phyloP scores from a whole-genome alignment of 2,888 invertebrate species.

The Lasioglossum oenotherae region DNA sequence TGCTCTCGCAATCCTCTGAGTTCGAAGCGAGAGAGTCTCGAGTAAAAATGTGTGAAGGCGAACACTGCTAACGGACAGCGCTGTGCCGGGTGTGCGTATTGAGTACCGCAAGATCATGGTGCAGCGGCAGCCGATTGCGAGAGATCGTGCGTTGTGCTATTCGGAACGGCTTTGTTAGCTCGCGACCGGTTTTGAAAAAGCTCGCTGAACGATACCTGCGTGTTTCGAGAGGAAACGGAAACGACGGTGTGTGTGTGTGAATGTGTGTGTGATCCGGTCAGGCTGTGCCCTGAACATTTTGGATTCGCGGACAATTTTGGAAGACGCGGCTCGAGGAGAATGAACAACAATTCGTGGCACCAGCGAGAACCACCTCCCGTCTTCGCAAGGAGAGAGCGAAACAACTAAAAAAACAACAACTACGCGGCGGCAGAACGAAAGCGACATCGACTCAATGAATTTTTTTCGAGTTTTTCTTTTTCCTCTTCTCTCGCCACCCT shows the following conservation, averaged over 20 bases:
- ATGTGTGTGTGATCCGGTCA: not conserved
- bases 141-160: slow-evolving; percentile 46
- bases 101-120: slow-evolving; percentile 47
- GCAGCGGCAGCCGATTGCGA: slow-evolving; percentile 58
- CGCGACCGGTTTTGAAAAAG: slow-evolving; percentile 2
- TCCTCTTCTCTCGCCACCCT: not conserved
- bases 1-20: not conserved
- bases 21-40: not conserved
- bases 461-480: slow-evolving; percentile 6
- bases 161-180: slow-evolving; percentile 21
- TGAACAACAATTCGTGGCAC: slow-evolving; percentile 59
- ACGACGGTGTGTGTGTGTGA: not conserved
- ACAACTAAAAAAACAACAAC: not conserved
- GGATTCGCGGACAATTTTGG: slow-evolving; percentile 49
- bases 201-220: not conserved
- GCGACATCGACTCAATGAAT: slow-evolving; percentile 24
- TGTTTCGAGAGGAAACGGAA: not conserved
- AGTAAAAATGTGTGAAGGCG: slow-evolving; percentile 37
- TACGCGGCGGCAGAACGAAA: slow-evolving; percentile 35
- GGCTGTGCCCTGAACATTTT: not conserved
- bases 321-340: slow-evolving; percentile 59
- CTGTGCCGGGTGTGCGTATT: slow-evolving; percentile 54
- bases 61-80: slow-evolving; percentile 51
- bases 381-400: not conserved
- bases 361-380: slow-evolving; percentile 21